A percentile compares a stretch with the other conserved stretches of the same genome.
Conservation (phyloP, 1,140 invertebrate species). For the Drosophila hydei region DNA sequence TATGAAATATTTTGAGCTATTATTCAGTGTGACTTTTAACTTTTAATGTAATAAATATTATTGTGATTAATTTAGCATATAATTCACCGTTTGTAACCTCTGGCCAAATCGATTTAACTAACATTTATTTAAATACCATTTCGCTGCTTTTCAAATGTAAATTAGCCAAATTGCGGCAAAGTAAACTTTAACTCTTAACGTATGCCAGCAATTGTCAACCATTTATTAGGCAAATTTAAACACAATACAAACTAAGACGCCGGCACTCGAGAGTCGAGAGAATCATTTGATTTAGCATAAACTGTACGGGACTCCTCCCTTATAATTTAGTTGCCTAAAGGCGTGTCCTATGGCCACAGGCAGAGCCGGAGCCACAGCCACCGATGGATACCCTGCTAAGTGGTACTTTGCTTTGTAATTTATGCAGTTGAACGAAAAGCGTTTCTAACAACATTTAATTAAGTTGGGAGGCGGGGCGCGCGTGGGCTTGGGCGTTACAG, state of each 20-base stretch:
- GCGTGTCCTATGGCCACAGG: slow-evolving; percentile 42
- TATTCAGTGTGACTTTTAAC: too few species aligned
- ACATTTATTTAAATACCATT: not conserved
- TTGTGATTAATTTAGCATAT: too few species aligned
- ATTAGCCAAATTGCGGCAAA: not conserved
- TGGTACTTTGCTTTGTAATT: slow-evolving; percentile 77
- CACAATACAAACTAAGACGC: slow-evolving; percentile 34
- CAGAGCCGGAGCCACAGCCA: slow-evolving; percentile 18
- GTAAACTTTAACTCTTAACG: slow-evolving; percentile 12
- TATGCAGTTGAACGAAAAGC: slow-evolving; percentile 76
- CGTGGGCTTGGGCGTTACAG: slow-evolving; percentile 31
- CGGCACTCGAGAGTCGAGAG: slow-evolving; percentile 37
- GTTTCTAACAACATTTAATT: slow-evolving; percentile 78
- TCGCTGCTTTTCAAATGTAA: not conserved
- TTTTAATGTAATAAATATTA: too few species aligned
- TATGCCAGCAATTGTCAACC: slow-evolving; percentile 14
- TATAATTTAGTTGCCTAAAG: slow-evolving; percentile 58
- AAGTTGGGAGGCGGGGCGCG: slow-evolving; percentile 47
- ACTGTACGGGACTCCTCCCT: slow-evolving; percentile 25
- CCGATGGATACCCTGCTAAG: slow-evolving; percentile 44
- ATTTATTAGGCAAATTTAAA: slow-evolving; percentile 49
- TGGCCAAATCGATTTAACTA: too few species aligned
- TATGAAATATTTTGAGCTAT: too few species aligned
- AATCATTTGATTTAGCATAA: slow-evolving; percentile 76
- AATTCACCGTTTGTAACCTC: too few species aligned